Percentiles rank a stretch among this genome's conserved stretches.
These are phyloP conservation scores for Andrena dorsata DNA, from an alignment of 2,888 invertebrate species.

Conservation along the genomic window DNA sequence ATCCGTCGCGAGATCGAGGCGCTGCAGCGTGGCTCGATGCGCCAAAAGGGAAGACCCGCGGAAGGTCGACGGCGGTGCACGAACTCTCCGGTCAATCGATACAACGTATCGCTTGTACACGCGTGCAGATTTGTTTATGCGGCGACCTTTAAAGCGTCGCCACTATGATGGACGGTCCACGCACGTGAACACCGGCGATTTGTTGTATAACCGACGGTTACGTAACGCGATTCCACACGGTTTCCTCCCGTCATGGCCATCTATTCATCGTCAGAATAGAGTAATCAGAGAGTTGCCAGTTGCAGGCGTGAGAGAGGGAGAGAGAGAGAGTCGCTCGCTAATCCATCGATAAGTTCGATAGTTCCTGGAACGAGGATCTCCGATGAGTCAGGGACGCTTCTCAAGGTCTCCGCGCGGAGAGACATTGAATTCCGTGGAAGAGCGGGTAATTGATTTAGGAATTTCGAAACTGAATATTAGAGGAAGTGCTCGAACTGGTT, in stretches of 20 bases:
- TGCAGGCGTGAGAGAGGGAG: slow-evolving; percentile 25
- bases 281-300: slow-evolving; percentile 55
- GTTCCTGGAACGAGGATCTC: not conserved
- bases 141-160: slow-evolving; percentile 53
- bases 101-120: not conserved
- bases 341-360: slow-evolving; percentile 29
- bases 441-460: not conserved
- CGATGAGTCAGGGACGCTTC: not conserved
- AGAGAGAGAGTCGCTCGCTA: slow-evolving; percentile 20
- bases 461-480: too few relatives aligned
- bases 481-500: too few relatives aligned
- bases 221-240: slow-evolving; percentile 64
- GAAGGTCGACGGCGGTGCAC: slow-evolving; percentile 15
- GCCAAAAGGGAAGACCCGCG: slow-evolving; percentile 30
- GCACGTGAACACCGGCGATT: slow-evolving; percentile 63
- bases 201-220: slow-evolving; percentile 63
- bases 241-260: slow-evolving; percentile 49
- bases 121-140: slow-evolving; percentile 45
- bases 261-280: slow-evolving; percentile 58
- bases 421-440: slow-evolving; percentile 13
- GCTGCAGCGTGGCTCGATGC: slow-evolving; percentile 26
- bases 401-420: not conserved
- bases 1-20: slow-evolving; percentile 6
- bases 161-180: slow-evolving; percentile 34
- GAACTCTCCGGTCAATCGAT: slow-evolving; percentile 21